phyloP scores from a whole-genome alignment of 2,113 vertebrate species.

The Mola mola region DNA sequence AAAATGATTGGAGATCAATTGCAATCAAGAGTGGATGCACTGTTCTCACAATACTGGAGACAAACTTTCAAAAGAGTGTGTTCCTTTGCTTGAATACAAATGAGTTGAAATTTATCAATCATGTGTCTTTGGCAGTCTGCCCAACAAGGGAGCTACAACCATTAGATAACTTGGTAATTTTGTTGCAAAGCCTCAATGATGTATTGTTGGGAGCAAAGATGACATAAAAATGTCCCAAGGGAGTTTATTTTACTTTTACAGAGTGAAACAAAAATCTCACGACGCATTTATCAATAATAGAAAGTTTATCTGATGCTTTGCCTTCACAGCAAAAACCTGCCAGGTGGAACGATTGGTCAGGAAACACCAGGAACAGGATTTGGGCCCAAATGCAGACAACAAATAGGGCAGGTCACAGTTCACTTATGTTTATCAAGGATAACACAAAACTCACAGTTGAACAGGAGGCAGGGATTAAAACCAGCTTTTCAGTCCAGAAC shows the following conservation, averaged over 20 bases:
- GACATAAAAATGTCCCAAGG: constrained; percentile 20
- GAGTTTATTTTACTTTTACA: constrained; percentile 17
- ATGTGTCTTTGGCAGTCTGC: constrained; percentile 31
- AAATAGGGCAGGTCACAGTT: too few relatives aligned
- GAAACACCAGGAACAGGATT: too few relatives aligned
- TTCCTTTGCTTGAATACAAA: constrained; percentile 59
- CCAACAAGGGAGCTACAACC: constrained; percentile 21
- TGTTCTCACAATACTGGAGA: constrained; percentile 37
- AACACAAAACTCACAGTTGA: too few relatives aligned
- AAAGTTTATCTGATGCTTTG: too few relatives aligned
- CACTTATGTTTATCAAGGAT: too few relatives aligned
- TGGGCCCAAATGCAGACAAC: too few relatives aligned
- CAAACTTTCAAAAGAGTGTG: constrained; percentile 21
- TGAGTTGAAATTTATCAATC: constrained; percentile 42
- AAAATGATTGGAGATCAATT: constrained; percentile 27
- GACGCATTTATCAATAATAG: too few relatives aligned
- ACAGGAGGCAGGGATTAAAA: too few relatives aligned
- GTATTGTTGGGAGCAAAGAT: constrained; percentile 40
- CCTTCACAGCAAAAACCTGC: too few relatives aligned
- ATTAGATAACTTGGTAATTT: constrained; percentile 33
- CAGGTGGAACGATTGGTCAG: too few relatives aligned
- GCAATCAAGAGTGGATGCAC: constrained; percentile 24
- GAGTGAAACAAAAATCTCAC: not conserved
- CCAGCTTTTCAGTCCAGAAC: too few relatives aligned
- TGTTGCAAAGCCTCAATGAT: constrained; percentile 28